Evolutionary conservation across 2,888 invertebrate genomes (phyloP).

Genomic region (Penaeus monodon): DNA sequence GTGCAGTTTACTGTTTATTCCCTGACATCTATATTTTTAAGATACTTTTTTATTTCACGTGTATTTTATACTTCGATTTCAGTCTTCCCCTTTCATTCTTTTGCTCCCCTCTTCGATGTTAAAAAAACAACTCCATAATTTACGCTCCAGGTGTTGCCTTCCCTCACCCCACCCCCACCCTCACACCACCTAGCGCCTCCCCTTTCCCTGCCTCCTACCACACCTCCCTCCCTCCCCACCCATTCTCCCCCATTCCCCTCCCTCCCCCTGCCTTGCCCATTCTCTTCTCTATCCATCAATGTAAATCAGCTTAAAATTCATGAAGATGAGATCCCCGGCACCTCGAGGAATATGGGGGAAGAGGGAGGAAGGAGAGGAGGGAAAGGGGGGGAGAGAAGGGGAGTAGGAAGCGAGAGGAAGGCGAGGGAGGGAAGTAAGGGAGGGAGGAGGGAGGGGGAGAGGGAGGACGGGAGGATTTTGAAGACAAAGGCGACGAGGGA

Average conservation of each 20-base stretch:
- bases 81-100: no score
- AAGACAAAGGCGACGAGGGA: neutral
- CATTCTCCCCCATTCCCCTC: neutral
- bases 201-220: neutral
- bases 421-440: neutral
- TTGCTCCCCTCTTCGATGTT: no score
- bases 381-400: neutral
- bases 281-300: conserved; percentile 28
- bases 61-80: no score
- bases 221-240: neutral
- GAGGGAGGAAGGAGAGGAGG: neutral
- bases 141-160: no score
- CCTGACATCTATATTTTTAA: no score
- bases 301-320: conserved; percentile 44
- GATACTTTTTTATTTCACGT: no score
- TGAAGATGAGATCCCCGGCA: conserved; percentile 1
- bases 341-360: neutral
- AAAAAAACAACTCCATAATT: no score
- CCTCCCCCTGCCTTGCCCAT: neutral
- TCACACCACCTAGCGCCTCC: neutral
- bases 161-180: neutral
- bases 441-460: neutral
- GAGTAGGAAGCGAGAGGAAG: neutral
- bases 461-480: neutral
- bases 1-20: no score